Evolutionary conservation across 2,797 vertebrate species (phyloP), one percentile per base, ranked within the genome.

Genomic region (Pampus argenteus): DNA sequence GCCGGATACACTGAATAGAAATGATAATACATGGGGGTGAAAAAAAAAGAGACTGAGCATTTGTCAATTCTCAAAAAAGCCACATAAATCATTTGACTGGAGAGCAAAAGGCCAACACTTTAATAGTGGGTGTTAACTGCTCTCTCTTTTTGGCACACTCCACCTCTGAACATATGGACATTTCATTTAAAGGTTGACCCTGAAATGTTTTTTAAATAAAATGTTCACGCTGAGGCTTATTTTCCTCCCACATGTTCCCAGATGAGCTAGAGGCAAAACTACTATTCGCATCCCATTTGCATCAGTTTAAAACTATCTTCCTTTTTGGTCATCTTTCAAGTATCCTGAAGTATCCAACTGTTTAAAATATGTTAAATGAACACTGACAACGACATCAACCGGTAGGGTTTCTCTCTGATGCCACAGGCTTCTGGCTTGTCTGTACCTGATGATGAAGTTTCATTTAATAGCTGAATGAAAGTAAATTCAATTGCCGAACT

Each of bases 401-500:
- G 68, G 66, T 62, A 48, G 59, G 49, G 65, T 67, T 74, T 71
- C 65, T 45, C 23, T 71, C 49, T 42, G 51, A 74, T 67, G 57
- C 72, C 60, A 68, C 49, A 22, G 45, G 28, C 65, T 66, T 78
- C 57, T 38, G 54, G 48, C 68, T 64, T 55, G 23, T 71, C 67
- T 71, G 58, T 74, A 86, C 74, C 78, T 79, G 76, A 80, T 78
- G 68, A 51, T 17, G 74, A 84, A 83, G 76, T 82, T 85, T 81
- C 54, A 77, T 86, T 71, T 82, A 82, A 86, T 76, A 74, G 78
- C 72, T 28, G 9, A 87, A 84, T 78, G 62, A 82, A 82, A 85
- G 71, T 81, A 69, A 86, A 83, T 90, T 92, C 82, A 86, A 91
- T 87, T 89, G n/a, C 59, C 64, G 2, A 83, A 87, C 81, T 76